Evolutionary conservation across 2,113 vertebrate genomes (phyloP).

Genomic region (Cichladusa arquata): DNA sequence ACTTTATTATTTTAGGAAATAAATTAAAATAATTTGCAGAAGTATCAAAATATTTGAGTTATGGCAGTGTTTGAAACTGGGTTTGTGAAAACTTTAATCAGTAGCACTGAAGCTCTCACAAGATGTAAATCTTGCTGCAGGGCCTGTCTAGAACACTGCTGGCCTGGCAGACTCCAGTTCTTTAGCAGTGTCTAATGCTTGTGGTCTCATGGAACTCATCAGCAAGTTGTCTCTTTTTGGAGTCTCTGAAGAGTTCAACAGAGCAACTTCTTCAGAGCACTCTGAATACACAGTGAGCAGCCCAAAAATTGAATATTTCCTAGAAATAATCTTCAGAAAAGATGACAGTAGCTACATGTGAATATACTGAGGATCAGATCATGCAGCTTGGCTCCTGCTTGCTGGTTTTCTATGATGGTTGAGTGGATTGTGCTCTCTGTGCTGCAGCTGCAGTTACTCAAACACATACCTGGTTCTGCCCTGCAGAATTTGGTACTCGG

Average conservation of each 20-base stretch:
- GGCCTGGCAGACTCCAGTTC: neutral
- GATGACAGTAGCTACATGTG: neutral
- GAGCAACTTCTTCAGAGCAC: neutral
- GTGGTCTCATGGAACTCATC: neutral
- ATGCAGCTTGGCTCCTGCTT: neutral
- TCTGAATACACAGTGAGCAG: neutral
- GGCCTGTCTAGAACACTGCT: neutral
- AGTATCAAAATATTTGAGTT: neutral
- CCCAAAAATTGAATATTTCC: neutral
- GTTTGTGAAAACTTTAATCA: neutral
- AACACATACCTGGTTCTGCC: neutral
- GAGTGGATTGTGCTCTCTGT: neutral
- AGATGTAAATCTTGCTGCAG: neutral
- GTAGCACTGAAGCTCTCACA: neutral
- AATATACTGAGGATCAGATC: neutral
- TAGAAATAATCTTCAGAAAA: neutral
- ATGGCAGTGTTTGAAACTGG: neutral
- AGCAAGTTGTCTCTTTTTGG: neutral
- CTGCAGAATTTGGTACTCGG: neutral
- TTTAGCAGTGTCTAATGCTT: neutral
- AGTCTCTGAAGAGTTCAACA: neutral
- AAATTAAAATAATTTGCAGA: neutral
- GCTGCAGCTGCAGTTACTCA: neutral
- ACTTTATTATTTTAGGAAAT: neutral
- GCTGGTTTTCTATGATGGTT: accelerated